Evolutionary conservation across 2,888 invertebrate genomes (phyloP), one percentile per base, ranked within the genome.

Genomic region (Drosophila tanythrix): DNA sequence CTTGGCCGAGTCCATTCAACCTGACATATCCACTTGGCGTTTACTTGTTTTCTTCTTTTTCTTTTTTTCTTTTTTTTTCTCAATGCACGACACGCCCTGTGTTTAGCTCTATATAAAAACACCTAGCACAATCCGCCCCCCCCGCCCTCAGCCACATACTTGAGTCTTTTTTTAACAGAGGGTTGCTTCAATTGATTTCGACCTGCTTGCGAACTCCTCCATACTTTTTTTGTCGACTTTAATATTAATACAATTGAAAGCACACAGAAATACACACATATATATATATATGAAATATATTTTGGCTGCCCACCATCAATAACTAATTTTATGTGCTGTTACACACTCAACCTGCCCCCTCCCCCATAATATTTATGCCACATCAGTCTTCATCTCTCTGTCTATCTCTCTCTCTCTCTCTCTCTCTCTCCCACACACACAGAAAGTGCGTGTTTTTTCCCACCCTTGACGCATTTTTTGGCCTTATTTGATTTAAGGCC

Each of bases 401-500:
- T 0, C 40, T 1, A 2, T 1, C n/a, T n/a, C 38, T 8, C n/a
- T n/a, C 8, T 8, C 38, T 1, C 29, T 33, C 33, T 2, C 2
- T 10, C 40, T 21, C n/a, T n/a, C n/a, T 5, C 35, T 15, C 15
- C 5, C 13, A 13, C 6, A 15, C 15, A 21, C 21, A 21, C 21
- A 21, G 21, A 21, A 21, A 21, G 62, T 57, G 52, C 64, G 43
- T 48, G 53, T 43, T 53, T 61, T 72, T 67, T 68, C 76, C 57
- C 77, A 81, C 79, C 79, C 79, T 69, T 60, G 52, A 48, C 48
- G 62, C 52, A 38, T 13, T 35, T 65, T 51, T 46, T 8, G 25
- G 11, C 60, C 46, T 56, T 63, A 76, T 81, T 83, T 86, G 87
- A 85, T 85, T 81, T 85, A 85, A 86, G 79, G 79, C 83, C 83